Conservation (phyloP, 2,797 vertebrate species). For the Cetoscarus ocellatus region DNA sequence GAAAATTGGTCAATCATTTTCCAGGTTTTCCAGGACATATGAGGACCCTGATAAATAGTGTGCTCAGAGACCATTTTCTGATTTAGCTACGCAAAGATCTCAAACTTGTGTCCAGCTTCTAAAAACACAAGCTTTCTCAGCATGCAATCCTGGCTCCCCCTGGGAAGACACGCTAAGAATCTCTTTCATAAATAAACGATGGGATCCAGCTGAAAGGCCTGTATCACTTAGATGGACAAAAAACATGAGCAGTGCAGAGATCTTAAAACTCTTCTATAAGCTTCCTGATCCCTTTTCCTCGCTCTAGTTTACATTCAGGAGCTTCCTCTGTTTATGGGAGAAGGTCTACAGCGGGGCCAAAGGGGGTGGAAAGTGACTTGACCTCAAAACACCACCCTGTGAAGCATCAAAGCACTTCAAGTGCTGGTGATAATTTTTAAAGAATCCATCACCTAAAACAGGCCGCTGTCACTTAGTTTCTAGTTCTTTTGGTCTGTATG, state of each 20-base stretch:
- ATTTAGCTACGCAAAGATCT: background rate
- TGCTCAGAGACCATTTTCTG: too few relatives aligned
- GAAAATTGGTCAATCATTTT: too few relatives aligned
- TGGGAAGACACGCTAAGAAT: conserved; percentile 8
- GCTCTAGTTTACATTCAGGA: conserved; percentile 59
- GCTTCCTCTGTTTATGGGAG: conserved; percentile 69
- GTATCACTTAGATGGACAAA: background rate
- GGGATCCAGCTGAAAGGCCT: background rate
- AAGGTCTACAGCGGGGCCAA: conserved; percentile 35
- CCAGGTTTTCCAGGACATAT: too few relatives aligned
- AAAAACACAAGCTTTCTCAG: conserved; percentile 16
- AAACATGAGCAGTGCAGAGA: background rate
- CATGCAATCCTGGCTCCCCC: conserved; percentile 10
- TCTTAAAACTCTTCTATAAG: conserved; percentile 13
- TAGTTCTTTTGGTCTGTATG: conserved; percentile 10
- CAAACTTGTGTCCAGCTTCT: conserved; percentile 14
- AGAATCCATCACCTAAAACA: conserved; percentile 40
- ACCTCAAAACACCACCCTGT: conserved; percentile 49
- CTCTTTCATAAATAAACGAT: conserved; percentile 37
- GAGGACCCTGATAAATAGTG: too few relatives aligned
- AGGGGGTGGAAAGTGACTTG: background rate
- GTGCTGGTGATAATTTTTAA: conserved; percentile 40
- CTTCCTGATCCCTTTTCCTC: conserved; percentile 31
- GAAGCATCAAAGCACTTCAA: conserved; percentile 37
- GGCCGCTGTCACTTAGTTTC: conserved; percentile 11